Evolutionary conservation across 2,113 vertebrate species (phyloP).

Genomic region (Ailurus styani): DNA sequence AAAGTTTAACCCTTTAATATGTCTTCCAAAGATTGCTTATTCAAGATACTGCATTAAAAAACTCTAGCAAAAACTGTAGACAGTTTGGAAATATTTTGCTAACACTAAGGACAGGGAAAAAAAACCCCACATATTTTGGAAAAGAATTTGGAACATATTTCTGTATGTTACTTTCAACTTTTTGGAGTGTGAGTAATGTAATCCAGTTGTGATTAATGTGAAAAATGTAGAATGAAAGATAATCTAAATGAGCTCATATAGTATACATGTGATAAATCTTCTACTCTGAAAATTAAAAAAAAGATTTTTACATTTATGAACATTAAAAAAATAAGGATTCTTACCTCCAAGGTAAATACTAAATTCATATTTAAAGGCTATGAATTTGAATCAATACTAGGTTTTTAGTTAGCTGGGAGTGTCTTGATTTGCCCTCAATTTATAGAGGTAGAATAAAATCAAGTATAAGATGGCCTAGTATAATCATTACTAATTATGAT

Average conservation of each 20-base stretch:
- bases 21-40: background rate
- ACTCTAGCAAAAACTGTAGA: background rate
- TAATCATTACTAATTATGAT: background rate
- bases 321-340: background rate
- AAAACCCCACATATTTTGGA: background rate
- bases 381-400: background rate
- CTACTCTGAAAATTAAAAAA: background rate
- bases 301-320: background rate
- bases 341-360: background rate
- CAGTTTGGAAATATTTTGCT: background rate
- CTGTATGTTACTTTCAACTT: background rate
- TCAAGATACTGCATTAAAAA: background rate
- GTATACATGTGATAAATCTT: background rate
- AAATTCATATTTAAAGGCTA: background rate
- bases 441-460: background rate
- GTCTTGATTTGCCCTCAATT: background rate
- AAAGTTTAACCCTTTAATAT: background rate
- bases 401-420: background rate
- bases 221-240: conserved; percentile 12
- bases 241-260: background rate
- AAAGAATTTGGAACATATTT: background rate
- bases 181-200: background rate
- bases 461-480: background rate
- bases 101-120: background rate
- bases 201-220: background rate